Percentiles rank a stretch among this genome's conserved stretches.
Conservation (phyloP, 2,797 vertebrate species). For the Macropus fuliginosus region DNA sequence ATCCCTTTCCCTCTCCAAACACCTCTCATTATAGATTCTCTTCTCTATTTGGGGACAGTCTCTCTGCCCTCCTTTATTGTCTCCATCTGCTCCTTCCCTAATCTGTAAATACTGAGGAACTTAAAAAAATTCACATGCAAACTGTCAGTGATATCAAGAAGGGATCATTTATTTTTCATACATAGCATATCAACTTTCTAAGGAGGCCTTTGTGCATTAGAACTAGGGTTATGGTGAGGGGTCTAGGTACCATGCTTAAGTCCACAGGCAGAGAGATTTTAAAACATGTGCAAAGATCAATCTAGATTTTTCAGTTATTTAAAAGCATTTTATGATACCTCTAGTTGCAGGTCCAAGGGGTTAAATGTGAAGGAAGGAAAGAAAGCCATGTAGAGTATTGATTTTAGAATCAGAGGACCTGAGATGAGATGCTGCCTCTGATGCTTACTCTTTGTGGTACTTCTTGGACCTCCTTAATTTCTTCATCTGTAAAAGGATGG, state of each 20-base stretch:
- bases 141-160: neutral
- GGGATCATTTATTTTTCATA: neutral
- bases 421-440: neutral
- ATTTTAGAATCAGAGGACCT: neutral
- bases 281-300: neutral
- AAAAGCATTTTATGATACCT: neutral
- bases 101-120: neutral
- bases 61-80: neutral
- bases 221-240: neutral
- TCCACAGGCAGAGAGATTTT: constrained; percentile 15
- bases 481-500: neutral
- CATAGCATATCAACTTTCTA: neutral
- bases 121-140: neutral
- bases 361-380: neutral
- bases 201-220: neutral
- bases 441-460: neutral
- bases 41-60: neutral
- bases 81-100: neutral
- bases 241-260: neutral
- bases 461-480: neutral
- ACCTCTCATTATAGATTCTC: neutral
- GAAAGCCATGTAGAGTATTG: neutral
- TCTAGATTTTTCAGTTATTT: constrained; percentile 2
- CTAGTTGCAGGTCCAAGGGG: constrained; percentile 21
- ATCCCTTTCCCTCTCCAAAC: neutral